Conservation (phyloP, 2,797 vertebrate species). For the Orientallactaga sibirica region DNA sequence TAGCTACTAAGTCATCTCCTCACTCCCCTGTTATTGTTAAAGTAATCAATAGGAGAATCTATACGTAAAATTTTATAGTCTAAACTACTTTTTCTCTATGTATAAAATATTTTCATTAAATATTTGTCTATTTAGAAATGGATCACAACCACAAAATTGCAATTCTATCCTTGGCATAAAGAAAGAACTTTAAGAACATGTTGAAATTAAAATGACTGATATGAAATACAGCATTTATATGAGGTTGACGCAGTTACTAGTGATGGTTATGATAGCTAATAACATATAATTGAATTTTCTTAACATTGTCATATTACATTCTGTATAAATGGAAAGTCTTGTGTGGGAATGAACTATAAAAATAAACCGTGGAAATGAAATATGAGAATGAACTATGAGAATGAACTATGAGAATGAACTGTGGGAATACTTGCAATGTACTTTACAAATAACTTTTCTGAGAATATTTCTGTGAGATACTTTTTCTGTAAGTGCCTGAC, state of each 20-base stretch:
- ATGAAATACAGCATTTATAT: not conserved
- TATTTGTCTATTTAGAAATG: constrained; percentile 48
- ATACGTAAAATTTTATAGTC: not conserved
- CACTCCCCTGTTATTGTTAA: not conserved
- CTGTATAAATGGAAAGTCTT: not conserved
- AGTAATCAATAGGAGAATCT: not conserved
- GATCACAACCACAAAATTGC: not conserved
- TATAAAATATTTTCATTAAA: constrained; percentile 1
- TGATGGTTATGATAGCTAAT: not conserved
- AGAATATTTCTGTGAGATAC: too few relatives aligned
- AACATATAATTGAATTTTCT: not conserved
- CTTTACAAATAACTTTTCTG: too few relatives aligned
- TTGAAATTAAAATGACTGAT: not conserved
- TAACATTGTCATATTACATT: not conserved
- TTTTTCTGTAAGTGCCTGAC: too few relatives aligned
- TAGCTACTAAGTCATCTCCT: too few relatives aligned
- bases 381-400: too few relatives aligned
- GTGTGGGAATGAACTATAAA: too few relatives aligned
- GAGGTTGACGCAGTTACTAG: not conserved
- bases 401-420: too few relatives aligned
- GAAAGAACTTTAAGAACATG: not conserved
- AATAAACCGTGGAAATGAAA: too few relatives aligned
- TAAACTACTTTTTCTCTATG: not conserved
- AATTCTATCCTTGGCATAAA: not conserved
- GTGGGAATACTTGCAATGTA: too few relatives aligned